These are phyloP conservation scores for Orientallactaga sibirica DNA, from an alignment of 2,797 vertebrate genomes.

Conservation along the genomic window DNA sequence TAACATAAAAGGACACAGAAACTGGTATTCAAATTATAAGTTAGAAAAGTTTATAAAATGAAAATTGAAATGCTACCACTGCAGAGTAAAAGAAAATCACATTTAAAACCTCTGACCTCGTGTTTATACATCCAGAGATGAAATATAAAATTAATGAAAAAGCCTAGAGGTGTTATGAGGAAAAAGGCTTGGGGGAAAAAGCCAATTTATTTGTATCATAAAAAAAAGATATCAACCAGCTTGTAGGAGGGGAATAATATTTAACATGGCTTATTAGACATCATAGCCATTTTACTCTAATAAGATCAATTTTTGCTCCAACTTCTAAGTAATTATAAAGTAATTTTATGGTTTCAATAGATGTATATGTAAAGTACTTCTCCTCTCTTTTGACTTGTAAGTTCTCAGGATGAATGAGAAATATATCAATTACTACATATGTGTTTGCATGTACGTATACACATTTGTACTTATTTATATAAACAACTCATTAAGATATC, in stretches of 20 bases:
- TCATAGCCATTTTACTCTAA: background rate
- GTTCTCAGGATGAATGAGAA: constrained; percentile 13
- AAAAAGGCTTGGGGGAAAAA: constrained; percentile 32
- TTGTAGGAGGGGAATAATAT: background rate
- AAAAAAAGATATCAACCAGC: constrained; percentile 33
- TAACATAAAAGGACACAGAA: constrained; percentile 28
- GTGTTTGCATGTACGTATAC: background rate
- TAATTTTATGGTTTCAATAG: constrained; percentile 46
- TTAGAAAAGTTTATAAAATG: constrained; percentile 54
- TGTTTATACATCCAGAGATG: background rate
- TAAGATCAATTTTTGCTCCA: constrained; percentile 25
- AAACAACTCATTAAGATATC: background rate
- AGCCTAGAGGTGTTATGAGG: background rate
- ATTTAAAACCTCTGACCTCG: constrained; percentile 57
- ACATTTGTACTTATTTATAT: constrained; percentile 1
- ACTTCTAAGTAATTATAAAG: constrained; percentile 13
- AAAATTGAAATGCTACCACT: constrained; percentile 32
- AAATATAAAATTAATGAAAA: constrained; percentile 59
- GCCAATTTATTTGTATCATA: background rate
- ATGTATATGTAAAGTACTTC: constrained; percentile 54
- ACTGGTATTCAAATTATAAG: constrained; percentile 32
- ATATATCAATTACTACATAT: background rate
- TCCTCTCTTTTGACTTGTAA: constrained; percentile 35
- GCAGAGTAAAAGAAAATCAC: constrained; percentile 49
- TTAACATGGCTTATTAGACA: constrained; percentile 32